A percentile compares a stretch with the other conserved stretches of the same genome.
Conservation (phyloP, 2,888 invertebrate species). For the Melieria omissa region DNA sequence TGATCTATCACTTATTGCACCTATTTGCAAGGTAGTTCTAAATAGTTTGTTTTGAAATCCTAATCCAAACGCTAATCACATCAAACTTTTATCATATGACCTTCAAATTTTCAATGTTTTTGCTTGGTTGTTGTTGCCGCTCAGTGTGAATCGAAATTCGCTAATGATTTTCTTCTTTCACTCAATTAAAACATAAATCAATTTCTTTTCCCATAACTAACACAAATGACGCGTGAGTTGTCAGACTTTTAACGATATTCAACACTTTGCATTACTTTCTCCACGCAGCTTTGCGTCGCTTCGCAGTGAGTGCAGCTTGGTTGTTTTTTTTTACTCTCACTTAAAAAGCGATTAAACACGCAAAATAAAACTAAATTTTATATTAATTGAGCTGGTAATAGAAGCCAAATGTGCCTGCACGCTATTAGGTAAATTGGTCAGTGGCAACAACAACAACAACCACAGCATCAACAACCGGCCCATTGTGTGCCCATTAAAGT, state of each 20-base stretch:
- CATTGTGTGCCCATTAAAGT: neutral
- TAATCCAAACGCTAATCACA: no score
- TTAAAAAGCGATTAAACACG: slow-evolving; percentile 50
- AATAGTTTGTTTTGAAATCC: no score
- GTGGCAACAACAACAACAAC: neutral
- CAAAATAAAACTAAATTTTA: slow-evolving; percentile 2
- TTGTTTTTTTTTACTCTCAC: slow-evolving; percentile 48
- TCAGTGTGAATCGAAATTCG: no score
- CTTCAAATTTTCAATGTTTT: no score
- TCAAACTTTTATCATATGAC: no score
- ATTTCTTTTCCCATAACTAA: no score
- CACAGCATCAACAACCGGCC: neutral
- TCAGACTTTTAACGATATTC: no score
- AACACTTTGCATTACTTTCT: slow-evolving; percentile 18
- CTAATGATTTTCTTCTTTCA: no score
- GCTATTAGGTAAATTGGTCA: neutral
- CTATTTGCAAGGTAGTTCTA: no score
- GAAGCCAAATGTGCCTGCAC: neutral
- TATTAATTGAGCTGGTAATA: neutral
- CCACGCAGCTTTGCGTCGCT: neutral
- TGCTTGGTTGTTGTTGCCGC: no score
- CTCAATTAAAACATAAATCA: neutral
- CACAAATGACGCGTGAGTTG: no score
- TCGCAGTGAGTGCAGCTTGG: neutral
- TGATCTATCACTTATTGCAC: no score